Conservation (phyloP, 2,888 invertebrate genomes). For the Trachelus iudaicus region DNA sequence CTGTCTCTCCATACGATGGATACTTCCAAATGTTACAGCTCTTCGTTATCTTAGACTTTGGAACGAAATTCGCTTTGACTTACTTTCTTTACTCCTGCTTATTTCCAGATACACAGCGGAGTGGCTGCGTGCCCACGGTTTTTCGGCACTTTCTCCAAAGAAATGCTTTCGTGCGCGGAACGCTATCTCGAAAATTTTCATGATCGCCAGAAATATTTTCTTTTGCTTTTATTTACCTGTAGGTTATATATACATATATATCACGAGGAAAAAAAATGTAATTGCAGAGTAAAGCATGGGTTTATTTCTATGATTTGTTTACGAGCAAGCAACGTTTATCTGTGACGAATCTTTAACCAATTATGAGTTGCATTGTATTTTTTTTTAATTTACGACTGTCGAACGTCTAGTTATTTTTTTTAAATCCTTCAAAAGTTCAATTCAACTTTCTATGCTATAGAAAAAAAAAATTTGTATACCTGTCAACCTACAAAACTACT, state of each 20-base stretch:
- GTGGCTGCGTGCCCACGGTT: neutral
- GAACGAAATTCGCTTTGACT: neutral
- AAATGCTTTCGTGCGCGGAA: neutral
- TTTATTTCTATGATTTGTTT: too few species aligned
- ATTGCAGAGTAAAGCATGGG: too few species aligned
- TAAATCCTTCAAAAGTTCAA: neutral
- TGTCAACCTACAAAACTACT: neutral
- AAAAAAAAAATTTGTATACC: neutral
- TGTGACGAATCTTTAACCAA: neutral
- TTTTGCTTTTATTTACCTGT: neutral
- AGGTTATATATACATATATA: too few species aligned
- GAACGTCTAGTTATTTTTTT: neutral
- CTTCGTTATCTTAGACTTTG: neutral
- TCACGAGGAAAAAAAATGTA: too few species aligned
- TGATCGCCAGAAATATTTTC: neutral
- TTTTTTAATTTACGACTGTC: neutral
- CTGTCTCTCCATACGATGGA: neutral
- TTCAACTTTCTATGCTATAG: neutral
- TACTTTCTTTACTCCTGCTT: neutral
- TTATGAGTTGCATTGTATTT: neutral
- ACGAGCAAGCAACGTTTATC: neutral
- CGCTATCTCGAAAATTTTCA: neutral
- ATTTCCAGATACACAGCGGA: neutral
- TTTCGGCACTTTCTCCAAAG: neutral
- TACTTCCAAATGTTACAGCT: neutral